These are phyloP conservation scores for Manis pentadactyla DNA, from an alignment of 2,797 vertebrate species.

Conservation along the genomic window DNA sequence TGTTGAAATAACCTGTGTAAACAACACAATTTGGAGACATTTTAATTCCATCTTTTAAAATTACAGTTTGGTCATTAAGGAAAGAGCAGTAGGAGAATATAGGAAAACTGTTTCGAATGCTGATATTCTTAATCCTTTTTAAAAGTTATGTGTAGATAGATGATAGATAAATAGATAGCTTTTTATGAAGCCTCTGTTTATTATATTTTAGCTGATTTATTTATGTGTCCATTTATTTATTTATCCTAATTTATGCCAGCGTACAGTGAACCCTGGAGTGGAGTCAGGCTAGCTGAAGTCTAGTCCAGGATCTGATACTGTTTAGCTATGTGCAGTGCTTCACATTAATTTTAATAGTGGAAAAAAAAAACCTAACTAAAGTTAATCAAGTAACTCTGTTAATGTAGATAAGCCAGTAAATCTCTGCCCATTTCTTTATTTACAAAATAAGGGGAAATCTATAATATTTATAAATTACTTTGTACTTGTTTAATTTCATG, in stretches of 20 bases:
- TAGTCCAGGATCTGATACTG: neutral
- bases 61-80: neutral
- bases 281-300: neutral
- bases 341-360: neutral
- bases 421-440: neutral
- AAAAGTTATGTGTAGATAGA: neutral
- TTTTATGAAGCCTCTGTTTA: neutral
- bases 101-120: neutral
- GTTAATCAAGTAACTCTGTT: neutral
- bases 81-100: neutral
- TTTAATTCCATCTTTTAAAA: neutral
- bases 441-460: neutral
- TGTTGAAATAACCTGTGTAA: neutral
- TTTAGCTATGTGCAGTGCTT: neutral
- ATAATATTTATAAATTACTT: neutral
- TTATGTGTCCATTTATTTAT: neutral
- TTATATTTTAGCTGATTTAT: neutral
- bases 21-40: neutral
- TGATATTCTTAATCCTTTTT: neutral
- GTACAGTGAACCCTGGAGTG: neutral
- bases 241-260: neutral
- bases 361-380: neutral
- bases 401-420: neutral
- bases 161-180: neutral
- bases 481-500: neutral